Evolutionary conservation across 2,888 invertebrate genomes (phyloP).

Genomic region (Mechanitis mazaeus): DNA sequence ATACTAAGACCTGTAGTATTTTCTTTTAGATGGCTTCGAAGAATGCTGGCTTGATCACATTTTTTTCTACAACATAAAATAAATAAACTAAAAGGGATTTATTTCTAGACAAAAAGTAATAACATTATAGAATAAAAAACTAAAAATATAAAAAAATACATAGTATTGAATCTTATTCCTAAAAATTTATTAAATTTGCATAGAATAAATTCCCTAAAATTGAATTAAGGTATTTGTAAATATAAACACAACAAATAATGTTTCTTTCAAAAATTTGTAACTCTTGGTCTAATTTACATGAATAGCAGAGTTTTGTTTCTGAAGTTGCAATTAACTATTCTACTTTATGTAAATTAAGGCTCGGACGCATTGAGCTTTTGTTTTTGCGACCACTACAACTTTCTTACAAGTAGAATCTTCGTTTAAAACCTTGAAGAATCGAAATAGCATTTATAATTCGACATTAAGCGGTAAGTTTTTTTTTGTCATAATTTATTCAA

Average conservation of each 20-base stretch:
- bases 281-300: constrained; percentile 58
- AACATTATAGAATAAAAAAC: too few relatives aligned
- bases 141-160: too few relatives aligned
- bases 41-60: too few relatives aligned
- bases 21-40: neutral
- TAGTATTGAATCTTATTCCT: too few relatives aligned
- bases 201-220: too few relatives aligned
- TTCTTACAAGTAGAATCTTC: constrained; percentile 17
- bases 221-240: too few relatives aligned
- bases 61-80: too few relatives aligned
- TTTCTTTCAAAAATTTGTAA: too few relatives aligned
- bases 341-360: constrained; percentile 66
- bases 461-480: neutral
- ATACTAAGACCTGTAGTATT: constrained; percentile 4
- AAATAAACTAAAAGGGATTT: too few relatives aligned
- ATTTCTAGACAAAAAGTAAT: too few relatives aligned
- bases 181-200: too few relatives aligned
- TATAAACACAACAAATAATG: too few relatives aligned
- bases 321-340: constrained; percentile 73
- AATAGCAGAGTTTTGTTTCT: constrained; percentile 65
- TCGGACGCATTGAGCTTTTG: constrained; percentile 47
- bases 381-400: constrained; percentile 22
- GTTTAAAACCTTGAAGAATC: constrained; percentile 9
- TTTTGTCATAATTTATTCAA: neutral
- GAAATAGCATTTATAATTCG: constrained; percentile 3